Conservation (phyloP, 30 jellyfish, hydroid and myxozoan genomes). For the Aurelia sp. region DNA sequence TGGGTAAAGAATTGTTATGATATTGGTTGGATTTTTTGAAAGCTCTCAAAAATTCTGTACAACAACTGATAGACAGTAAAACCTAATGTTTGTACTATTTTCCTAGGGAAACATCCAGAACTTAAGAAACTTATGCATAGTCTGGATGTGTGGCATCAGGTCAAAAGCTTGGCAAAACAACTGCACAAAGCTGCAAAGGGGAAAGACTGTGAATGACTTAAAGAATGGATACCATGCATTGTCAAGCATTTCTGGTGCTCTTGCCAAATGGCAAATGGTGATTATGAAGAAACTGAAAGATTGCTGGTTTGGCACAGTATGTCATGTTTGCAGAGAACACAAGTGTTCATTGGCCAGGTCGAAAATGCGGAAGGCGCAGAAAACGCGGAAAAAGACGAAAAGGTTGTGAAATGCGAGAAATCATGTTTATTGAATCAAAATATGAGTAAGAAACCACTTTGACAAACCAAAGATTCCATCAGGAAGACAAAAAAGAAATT, state of each 20-base stretch:
- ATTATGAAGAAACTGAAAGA: constrained; percentile 28
- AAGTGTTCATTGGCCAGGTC: too few relatives aligned
- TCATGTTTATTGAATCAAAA: too few relatives aligned
- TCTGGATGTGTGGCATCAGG: constrained; percentile 55
- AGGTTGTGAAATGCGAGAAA: too few relatives aligned
- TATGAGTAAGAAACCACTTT: too few relatives aligned
- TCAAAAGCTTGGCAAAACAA: constrained; percentile 8
- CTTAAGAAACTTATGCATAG: constrained; percentile 6
- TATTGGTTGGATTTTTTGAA: too few relatives aligned
- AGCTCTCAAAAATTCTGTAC: too few relatives aligned
- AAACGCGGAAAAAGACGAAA: too few relatives aligned
- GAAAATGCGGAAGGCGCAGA: too few relatives aligned
- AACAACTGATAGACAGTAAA: too few relatives aligned
- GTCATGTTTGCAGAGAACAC: constrained; percentile 37
- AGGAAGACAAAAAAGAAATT: too few relatives aligned
- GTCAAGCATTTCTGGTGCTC: constrained; percentile 44
- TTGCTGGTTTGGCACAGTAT: constrained; percentile 31
- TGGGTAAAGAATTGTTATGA: too few relatives aligned
- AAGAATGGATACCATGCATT: constrained; percentile 12
- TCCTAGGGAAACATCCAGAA: constrained; percentile 8
- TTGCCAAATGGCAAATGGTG: constrained; percentile 19
- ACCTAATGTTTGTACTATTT: not conserved
- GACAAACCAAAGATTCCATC: too few relatives aligned
- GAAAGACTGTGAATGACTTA: constrained; percentile 23
- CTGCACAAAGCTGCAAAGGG: constrained; percentile 21